Conservation (phyloP, 2,797 vertebrate genomes). For the Pogoniulus pusillus region DNA sequence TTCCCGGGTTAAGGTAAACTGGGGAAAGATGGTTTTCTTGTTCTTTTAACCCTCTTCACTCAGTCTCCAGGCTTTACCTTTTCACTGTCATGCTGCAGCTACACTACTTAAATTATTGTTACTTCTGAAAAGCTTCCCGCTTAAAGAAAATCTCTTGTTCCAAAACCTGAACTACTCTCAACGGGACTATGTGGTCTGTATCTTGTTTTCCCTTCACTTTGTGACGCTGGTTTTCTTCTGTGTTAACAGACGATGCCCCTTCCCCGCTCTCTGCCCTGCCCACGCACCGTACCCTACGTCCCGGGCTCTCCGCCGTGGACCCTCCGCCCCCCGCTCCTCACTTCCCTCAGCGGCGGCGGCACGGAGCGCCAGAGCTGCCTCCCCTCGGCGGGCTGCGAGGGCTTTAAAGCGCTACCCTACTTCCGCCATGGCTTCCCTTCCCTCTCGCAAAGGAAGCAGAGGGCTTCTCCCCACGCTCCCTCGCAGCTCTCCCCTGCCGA, state of each 20-base stretch:
- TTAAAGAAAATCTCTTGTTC: neutral
- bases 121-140: neutral
- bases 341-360: neutral
- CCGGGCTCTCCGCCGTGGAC: no score
- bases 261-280: no score
- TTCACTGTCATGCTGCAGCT: neutral
- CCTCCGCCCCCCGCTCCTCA: no score
- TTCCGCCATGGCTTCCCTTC: neutral
- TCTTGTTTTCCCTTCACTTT: no score
- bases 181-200: no score
- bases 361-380: neutral
- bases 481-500: no score
- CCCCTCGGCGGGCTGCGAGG: accelerated
- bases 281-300: no score
- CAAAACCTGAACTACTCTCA: neutral
- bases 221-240: no score
- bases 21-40: neutral
- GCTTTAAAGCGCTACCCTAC: accelerated
- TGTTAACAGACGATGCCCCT: no score
- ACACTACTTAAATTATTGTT: neutral
- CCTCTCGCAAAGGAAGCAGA: no score
- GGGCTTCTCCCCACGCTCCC: accelerated
- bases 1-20: neutral
- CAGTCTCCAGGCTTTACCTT: neutral
- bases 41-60: neutral